phyloP scores from a whole-genome alignment of 92 coral and sea anemone genomes.

The Palythoa grandis region DNA sequence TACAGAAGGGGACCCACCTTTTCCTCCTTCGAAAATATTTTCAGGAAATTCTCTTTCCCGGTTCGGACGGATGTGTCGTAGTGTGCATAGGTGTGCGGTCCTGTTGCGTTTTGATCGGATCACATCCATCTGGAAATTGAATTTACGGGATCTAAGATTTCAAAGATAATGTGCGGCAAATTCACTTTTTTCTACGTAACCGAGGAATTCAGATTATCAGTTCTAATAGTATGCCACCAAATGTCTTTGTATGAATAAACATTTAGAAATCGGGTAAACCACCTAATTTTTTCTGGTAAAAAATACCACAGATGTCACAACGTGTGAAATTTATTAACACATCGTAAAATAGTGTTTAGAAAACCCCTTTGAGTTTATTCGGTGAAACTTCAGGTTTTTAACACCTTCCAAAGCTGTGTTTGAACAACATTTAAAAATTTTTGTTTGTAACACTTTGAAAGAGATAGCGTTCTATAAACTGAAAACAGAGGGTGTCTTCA shows the following conservation, averaged over 20 bases:
- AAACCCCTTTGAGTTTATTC: conserved; percentile 44
- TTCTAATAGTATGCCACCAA: conserved; percentile 10
- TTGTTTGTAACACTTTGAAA: conserved; percentile 21
- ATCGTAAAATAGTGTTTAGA: conserved; percentile 35
- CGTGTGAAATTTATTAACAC: conserved; percentile 33
- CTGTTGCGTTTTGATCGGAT: conserved; percentile 26
- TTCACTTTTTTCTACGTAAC: conserved; percentile 19
- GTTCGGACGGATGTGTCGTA: conserved; percentile 48
- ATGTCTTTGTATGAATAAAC: conserved; percentile 10
- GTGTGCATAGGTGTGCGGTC: conserved; percentile 46
- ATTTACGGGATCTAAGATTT: conserved; percentile 44
- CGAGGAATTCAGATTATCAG: conserved; percentile 46
- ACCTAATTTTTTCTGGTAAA: background rate
- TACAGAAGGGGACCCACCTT: conserved; percentile 30
- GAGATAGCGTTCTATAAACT: conserved; percentile 12
- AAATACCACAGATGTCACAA: background rate
- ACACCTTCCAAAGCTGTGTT: conserved; percentile 38
- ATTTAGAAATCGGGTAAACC: background rate
- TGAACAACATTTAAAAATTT: conserved; percentile 30
- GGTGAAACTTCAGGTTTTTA: conserved; percentile 18
- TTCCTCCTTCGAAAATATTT: conserved; percentile 37
- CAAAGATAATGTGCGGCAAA: conserved; percentile 50
- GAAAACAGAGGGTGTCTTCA: conserved; percentile 29
- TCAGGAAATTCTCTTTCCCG: conserved; percentile 37
- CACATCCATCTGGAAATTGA: conserved; percentile 43